Base-by-base conservation (phyloP, 2,113 vertebrate species). In the Rhynchomys soricoides region DNA sequence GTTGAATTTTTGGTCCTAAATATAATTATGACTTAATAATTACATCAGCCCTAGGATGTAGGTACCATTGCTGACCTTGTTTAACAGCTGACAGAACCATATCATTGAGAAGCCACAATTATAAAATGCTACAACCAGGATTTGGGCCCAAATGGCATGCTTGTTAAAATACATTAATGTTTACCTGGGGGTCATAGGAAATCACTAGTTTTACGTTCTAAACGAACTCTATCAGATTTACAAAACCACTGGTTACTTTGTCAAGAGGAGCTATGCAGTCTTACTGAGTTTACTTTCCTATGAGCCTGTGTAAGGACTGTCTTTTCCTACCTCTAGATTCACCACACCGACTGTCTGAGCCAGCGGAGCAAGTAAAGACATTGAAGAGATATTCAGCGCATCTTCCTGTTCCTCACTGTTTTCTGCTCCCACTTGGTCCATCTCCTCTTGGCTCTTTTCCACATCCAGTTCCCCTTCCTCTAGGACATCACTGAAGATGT, bases 341-440 rank as follows among this genome's bases (percentile, higher is more conserved):
- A 98, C 98, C 82, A 98, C 98, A n/a, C 99, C 99, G 93, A 99
- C 99, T 0, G 99, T 99, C 97, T 99, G 99, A n/a, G 98, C 99
- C 79, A 99, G 96, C 0, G 99, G 99, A n/a, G 99, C 97, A 66
- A 99, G 99, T n/a, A 99, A 97, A 71, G 99, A 99, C 99, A 99
- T 99, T 0, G 99, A 99, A 48, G 99, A 99, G 98, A 99, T 99
- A 89, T 99, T 99, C 87, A 99, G 97, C 1, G 98, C 98, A 91
- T 99, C 99, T 95, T 99, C 99, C 50, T 98, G 98, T 24, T 99
- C 98, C 15, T 98, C 98, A 3, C 98, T 98, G 94, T 99, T 99
- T 57, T 99, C 99, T 62, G 82, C 95, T 93, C 97, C 98, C 64
- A 97, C 90, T 24, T 3, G 97, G 96, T 66, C 98, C 91, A 93